Conservation (phyloP, 1,140 invertebrate species). For the Panagrolaimus sp. region DNA sequence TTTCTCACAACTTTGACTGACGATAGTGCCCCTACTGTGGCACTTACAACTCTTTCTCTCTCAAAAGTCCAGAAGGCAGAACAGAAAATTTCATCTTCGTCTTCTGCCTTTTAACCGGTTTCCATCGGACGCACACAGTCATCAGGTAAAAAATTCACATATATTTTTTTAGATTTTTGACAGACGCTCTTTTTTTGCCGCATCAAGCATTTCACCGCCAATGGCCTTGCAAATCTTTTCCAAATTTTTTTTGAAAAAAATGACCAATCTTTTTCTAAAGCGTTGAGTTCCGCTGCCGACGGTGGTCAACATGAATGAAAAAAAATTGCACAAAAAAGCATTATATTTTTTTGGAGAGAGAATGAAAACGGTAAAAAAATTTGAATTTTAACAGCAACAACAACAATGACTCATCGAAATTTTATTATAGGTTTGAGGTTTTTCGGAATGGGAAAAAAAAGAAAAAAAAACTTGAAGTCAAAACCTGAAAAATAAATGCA, state of each 20-base stretch:
- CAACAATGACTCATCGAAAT: neutral
- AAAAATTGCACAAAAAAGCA: slow-evolving; percentile 4
- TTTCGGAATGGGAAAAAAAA: too few species aligned
- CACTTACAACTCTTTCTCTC: too few species aligned
- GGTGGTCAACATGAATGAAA: neutral
- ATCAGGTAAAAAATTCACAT: slow-evolving; percentile 8
- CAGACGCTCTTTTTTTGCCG: slow-evolving; percentile 3
- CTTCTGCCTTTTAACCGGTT: slow-evolving; percentile 8
- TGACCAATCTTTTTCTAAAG: slow-evolving; percentile 6
- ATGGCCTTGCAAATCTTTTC: neutral
- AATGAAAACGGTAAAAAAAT: neutral
- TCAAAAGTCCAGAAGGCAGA: slow-evolving; percentile 3
- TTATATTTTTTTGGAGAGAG: neutral
- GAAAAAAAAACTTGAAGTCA: too few species aligned
- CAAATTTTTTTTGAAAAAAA: neutral
- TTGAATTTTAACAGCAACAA: slow-evolving; percentile 16
- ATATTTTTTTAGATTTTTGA: neutral
- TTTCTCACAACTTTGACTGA: too few species aligned
- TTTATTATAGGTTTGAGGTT: neutral
- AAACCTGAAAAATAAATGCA: too few species aligned
- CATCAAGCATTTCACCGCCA: slow-evolving; percentile 14
- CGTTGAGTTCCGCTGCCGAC: neutral
- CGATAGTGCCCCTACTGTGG: too few species aligned
- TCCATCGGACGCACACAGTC: slow-evolving; percentile 8
- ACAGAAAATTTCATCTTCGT: neutral